Percentiles rank a stretch among this genome's conserved stretches.
phyloP scores from a whole-genome alignment of 1,140 invertebrate species.

The Ladona fulva region DNA sequence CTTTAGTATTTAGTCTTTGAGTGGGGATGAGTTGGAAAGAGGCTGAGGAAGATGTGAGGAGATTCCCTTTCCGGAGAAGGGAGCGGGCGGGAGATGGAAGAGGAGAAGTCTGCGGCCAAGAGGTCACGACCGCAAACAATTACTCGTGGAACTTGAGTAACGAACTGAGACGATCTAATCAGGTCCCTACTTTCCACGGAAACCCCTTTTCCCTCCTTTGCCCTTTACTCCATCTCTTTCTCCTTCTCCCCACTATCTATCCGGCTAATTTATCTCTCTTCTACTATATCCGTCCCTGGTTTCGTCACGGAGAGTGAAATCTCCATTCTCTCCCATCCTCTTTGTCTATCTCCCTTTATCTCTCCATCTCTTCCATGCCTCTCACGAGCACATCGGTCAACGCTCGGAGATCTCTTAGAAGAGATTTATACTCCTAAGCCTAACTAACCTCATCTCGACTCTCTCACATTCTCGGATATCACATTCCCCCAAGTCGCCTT shows the following conservation, averaged over 20 bases:
- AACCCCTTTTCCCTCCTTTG: background rate
- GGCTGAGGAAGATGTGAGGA: background rate
- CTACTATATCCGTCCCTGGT: no score
- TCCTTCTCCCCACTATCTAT: background rate
- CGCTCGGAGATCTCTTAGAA: no score
- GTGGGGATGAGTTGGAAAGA: background rate
- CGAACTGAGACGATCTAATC: conserved; percentile 8
- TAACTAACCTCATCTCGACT: no score
- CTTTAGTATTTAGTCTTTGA: background rate
- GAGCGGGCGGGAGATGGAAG: background rate
- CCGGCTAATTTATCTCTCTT: background rate
- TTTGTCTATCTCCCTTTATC: no score
- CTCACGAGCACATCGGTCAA: no score
- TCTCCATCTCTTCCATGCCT: no score
- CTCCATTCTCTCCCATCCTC: no score
- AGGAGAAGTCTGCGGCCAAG: background rate
- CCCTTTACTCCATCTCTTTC: background rate
- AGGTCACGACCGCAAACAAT: conserved; percentile 3
- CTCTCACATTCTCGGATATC: no score
- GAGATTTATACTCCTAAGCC: no score
- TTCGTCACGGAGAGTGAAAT: no score
- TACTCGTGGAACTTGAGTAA: conserved; percentile 9
- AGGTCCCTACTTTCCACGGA: background rate
- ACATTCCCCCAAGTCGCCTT: no score
- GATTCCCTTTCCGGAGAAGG: background rate